phyloP scores from a whole-genome alignment of 2,888 invertebrate genomes.

The Eupithecia dodoneata region DNA sequence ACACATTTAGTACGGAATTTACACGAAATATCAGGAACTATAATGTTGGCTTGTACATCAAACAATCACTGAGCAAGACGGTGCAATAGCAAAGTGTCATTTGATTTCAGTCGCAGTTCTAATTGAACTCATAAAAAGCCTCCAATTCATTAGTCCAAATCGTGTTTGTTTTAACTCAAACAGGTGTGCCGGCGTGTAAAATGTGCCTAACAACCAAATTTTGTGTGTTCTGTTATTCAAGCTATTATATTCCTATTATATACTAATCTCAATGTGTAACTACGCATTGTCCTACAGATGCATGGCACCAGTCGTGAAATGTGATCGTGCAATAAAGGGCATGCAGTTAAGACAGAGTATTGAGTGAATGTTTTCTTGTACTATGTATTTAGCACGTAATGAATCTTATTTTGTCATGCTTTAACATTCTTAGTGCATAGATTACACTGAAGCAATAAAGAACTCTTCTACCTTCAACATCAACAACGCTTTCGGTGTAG shows the following conservation, averaged over 20 bases:
- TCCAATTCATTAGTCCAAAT: conserved; percentile 19
- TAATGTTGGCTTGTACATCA: background rate
- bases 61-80: conserved; percentile 1
- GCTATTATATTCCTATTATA: conserved; percentile 11
- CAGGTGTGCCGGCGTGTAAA: conserved; percentile 14
- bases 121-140: conserved; percentile 1
- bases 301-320: conserved; percentile 60
- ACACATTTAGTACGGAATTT: background rate
- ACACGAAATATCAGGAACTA: background rate
- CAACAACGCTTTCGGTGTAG: conserved; percentile 89
- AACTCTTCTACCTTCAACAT: conserved; percentile 90
- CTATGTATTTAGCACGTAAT: background rate
- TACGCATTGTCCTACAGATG: conserved; percentile 66
- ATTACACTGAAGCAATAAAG: conserved; percentile 40
- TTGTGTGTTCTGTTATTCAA: conserved; percentile 24
- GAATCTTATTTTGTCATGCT: background rate
- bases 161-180: conserved; percentile 6
- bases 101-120: background rate
- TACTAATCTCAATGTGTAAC: conserved; percentile 37
- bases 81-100: background rate
- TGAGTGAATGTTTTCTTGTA: background rate
- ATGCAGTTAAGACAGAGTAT: conserved; percentile 45
- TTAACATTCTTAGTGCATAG: background rate
- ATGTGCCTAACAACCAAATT: conserved; percentile 3
- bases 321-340: conserved; percentile 47